These are phyloP conservation scores for Merodon equestris DNA, from an alignment of 2,888 invertebrate genomes.

Conservation along the genomic window DNA sequence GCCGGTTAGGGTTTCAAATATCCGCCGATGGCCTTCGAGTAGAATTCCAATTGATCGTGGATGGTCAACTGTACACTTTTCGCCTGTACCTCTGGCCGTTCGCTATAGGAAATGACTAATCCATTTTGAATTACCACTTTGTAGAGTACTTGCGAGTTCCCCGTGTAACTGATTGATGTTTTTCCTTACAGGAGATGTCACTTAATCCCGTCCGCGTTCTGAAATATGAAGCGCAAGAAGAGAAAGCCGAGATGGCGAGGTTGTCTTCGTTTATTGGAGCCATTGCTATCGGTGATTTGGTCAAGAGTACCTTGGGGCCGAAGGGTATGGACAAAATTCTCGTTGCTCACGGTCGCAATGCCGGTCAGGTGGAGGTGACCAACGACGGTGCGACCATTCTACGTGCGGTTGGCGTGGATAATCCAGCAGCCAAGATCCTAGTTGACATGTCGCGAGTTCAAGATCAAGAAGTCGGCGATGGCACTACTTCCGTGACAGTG, in stretches of 20 bases:
- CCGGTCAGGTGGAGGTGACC: slow-evolving; percentile 95
- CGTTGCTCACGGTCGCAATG: slow-evolving; percentile 88
- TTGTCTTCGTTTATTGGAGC: slow-evolving; percentile 99
- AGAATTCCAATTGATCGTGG: no score
- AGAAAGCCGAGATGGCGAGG: slow-evolving; percentile 97
- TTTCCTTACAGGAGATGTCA: slow-evolving; percentile 83
- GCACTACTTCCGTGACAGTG: slow-evolving; percentile 99
- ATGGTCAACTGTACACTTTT: no score
- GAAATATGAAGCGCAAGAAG: slow-evolving; percentile 98
- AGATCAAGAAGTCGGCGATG: slow-evolving; percentile 99
- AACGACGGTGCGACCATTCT: slow-evolving; percentile 99
- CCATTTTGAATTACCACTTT: no score
- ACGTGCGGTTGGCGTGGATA: slow-evolving; percentile 97
- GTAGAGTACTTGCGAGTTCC: no score
- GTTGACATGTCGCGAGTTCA: slow-evolving; percentile 99
- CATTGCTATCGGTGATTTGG: slow-evolving; percentile 98
- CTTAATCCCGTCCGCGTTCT: slow-evolving; percentile 96
- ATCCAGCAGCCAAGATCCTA: slow-evolving; percentile 98
- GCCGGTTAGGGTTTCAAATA: no score
- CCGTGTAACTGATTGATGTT: neutral
- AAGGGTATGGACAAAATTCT: slow-evolving; percentile 99
- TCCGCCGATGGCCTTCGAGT: no score
- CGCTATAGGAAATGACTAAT: no score
- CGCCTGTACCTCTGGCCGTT: no score
- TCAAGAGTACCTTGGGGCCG: slow-evolving; percentile 98